Conservation (phyloP, 2,888 invertebrate genomes). For the Drosophila nigricruria region DNA sequence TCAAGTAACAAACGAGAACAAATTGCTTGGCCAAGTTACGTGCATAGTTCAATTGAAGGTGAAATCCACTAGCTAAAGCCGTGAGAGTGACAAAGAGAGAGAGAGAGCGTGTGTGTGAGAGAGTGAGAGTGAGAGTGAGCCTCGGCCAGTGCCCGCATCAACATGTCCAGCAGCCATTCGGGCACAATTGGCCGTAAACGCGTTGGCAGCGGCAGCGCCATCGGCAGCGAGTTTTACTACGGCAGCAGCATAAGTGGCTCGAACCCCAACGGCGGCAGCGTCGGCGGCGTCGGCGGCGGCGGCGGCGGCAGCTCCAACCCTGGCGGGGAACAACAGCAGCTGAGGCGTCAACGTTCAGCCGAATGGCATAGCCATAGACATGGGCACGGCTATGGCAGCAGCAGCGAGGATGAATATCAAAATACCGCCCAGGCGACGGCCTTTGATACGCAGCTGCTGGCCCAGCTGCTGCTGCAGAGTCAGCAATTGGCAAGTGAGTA, state of each 20-base stretch:
- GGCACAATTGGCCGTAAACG: slow-evolving; percentile 85
- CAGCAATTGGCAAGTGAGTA: slow-evolving; percentile 87
- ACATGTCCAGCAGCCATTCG: slow-evolving; percentile 85
- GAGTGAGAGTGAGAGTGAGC: background rate
- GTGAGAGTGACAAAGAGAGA: background rate
- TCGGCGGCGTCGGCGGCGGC: background rate
- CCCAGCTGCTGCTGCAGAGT: slow-evolving; percentile 87
- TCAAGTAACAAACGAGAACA: slow-evolving; percentile 39
- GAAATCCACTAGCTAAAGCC: slow-evolving; percentile 32
- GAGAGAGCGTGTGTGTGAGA: background rate
- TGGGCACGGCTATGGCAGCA: slow-evolving; percentile 86
- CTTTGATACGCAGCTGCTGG: slow-evolving; percentile 87
- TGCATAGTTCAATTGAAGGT: slow-evolving; percentile 73
- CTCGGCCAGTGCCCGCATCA: slow-evolving; percentile 29
- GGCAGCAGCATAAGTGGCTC: slow-evolving; percentile 52
- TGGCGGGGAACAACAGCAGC: slow-evolving; percentile 80
- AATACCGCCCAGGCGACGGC: slow-evolving; percentile 84
- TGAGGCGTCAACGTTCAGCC: slow-evolving; percentile 86
- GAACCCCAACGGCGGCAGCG: slow-evolving; percentile 28
- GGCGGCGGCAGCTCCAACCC: slow-evolving; percentile 37
- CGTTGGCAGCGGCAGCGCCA: slow-evolving; percentile 83
- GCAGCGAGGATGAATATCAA: slow-evolving; percentile 87
- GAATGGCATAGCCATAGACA: slow-evolving; percentile 87
- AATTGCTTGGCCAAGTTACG: slow-evolving; percentile 59
- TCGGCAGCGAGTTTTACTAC: slow-evolving; percentile 83